Percentiles rank a stretch among this genome's conserved stretches.
Conservation (phyloP, 2,888 invertebrate species). For the Zootermopsis nevadensis region DNA sequence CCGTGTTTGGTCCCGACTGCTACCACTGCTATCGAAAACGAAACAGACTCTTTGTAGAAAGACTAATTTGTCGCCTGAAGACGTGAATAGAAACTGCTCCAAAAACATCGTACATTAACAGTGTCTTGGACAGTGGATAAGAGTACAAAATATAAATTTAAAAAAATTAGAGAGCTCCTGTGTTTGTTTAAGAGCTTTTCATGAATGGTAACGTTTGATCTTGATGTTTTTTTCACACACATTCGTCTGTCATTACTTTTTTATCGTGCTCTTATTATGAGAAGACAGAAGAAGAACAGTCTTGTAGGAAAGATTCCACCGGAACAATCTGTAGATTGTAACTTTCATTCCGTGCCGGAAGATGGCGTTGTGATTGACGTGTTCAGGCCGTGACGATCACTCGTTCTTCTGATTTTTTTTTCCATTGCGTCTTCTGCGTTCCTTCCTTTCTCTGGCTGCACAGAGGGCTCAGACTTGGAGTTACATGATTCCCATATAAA, state of each 20-base stretch:
- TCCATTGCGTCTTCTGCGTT: not conserved
- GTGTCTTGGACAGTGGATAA: too few species aligned
- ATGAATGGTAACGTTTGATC: not conserved
- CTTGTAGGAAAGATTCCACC: not conserved
- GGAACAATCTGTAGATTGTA: not conserved
- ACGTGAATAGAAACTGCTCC: too few species aligned
- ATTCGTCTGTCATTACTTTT: not conserved
- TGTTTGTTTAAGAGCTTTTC: not conserved
- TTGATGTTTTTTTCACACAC: not conserved
- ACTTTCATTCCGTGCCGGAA: constrained; percentile 36
- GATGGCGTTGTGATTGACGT: constrained; percentile 39
- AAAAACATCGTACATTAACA: too few species aligned
- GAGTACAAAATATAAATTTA: too few species aligned
- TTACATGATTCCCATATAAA: not conserved
- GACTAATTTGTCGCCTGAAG: too few species aligned
- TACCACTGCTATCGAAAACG: too few species aligned
- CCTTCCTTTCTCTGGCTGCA: not conserved
- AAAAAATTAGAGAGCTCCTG: not conserved
- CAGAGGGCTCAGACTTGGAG: not conserved
- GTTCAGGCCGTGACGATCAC: constrained; percentile 32
- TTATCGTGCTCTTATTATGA: not conserved
- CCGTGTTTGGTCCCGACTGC: too few species aligned
- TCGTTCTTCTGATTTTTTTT: not conserved
- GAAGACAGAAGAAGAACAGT: not conserved
- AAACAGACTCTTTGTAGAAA: too few species aligned